A percentile compares a stretch with the other conserved stretches of the same genome.
Conservation (phyloP, 2,797 vertebrate genomes). For the Anabas testudineus region DNA sequence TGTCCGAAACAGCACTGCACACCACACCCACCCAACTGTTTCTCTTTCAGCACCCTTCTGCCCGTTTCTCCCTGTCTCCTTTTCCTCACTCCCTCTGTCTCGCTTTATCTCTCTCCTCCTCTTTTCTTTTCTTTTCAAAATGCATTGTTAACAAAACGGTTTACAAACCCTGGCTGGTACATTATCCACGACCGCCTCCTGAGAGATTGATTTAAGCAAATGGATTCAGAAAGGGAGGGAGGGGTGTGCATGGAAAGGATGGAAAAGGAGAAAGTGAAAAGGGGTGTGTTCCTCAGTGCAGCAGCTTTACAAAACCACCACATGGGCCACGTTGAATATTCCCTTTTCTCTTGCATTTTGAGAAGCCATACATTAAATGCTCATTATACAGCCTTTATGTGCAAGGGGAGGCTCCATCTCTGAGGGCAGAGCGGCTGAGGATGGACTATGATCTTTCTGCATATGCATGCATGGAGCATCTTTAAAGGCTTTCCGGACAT, state of each 20-base stretch:
- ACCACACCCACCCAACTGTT: slow-evolving; percentile 99
- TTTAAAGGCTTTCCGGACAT: slow-evolving; percentile 70
- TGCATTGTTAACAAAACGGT: slow-evolving; percentile 98
- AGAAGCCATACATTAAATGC: slow-evolving; percentile 85
- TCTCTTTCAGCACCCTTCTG: slow-evolving; percentile 92
- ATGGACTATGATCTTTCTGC: slow-evolving; percentile 76
- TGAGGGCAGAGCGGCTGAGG: slow-evolving; percentile 65
- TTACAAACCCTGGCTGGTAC: slow-evolving; percentile 93
- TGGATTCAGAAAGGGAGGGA: slow-evolving; percentile 81
- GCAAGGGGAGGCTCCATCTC: slow-evolving; percentile 53
- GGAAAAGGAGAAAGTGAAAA: slow-evolving; percentile 75
- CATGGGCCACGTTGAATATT: slow-evolving; percentile 85
- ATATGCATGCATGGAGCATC: slow-evolving; percentile 83
- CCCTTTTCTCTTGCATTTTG: slow-evolving; percentile 76
- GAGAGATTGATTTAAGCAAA: slow-evolving; percentile 87
- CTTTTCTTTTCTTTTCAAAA: slow-evolving; percentile 87
- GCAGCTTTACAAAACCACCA: slow-evolving; percentile 84
- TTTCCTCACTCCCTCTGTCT: slow-evolving; percentile 70
- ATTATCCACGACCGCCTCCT: slow-evolving; percentile 86
- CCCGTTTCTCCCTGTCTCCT: slow-evolving; percentile 81
- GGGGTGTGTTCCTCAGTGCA: slow-evolving; percentile 73
- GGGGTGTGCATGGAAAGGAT: slow-evolving; percentile 61
- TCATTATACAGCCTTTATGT: slow-evolving; percentile 84
- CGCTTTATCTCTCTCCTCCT: slow-evolving; percentile 76
- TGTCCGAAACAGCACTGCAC: slow-evolving; percentile 88